Conservation (phyloP, 2,888 invertebrate genomes). For the Rotaria socialis region DNA sequence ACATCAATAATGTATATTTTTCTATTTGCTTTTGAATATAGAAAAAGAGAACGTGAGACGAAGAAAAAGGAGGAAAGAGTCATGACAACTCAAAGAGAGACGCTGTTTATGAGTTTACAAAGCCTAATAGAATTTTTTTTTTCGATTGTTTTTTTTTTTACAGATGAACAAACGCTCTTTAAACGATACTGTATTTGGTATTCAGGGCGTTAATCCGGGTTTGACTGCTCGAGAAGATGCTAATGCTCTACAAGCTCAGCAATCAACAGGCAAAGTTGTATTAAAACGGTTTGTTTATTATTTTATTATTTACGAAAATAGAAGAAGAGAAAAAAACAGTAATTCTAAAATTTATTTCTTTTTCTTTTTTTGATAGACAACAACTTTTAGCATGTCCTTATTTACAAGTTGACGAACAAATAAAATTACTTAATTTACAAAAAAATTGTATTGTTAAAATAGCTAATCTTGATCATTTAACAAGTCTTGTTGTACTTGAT, state of each 20-base stretch:
- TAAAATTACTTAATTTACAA: conserved; percentile 8
- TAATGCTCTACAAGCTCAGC: neutral
- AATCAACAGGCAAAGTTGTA: neutral
- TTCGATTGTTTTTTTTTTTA: neutral
- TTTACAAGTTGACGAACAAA: neutral
- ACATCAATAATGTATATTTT: too few species aligned
- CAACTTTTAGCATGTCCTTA: conserved; percentile 8
- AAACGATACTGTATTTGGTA: neutral
- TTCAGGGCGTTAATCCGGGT: neutral
- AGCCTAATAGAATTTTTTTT: neutral
- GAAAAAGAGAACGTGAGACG: neutral
- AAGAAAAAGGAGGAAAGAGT: conserved; percentile 2
- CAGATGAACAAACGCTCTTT: neutral
- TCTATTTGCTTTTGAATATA: too few species aligned
- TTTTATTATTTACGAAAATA: too few species aligned
- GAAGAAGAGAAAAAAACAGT: too few species aligned
- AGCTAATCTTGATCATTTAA: conserved; percentile 64
- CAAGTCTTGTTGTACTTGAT: conserved; percentile 81
- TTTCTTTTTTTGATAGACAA: neutral
- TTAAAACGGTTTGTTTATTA: neutral
- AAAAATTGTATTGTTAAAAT: conserved; percentile 25
- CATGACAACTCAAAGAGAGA: neutral
- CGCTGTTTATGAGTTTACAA: neutral
- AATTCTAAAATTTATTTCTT: neutral
- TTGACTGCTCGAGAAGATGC: neutral